Conservation (phyloP, 2,888 invertebrate species). For the Coecobrya sp. region DNA sequence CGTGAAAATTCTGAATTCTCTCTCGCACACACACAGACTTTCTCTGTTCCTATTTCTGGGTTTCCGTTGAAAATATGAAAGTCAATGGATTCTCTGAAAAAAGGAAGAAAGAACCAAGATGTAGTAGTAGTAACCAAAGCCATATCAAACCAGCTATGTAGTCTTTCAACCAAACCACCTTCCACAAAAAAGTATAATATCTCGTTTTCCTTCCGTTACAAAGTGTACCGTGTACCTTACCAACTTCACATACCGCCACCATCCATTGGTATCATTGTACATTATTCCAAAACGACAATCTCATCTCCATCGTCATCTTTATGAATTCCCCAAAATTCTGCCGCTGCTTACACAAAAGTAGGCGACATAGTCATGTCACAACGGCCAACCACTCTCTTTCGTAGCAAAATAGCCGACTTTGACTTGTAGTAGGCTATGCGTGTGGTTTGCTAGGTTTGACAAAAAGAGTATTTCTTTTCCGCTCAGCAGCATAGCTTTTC, state of each 20-base stretch:
- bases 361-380: background rate
- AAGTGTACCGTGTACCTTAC: background rate
- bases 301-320: constrained; percentile 42
- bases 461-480: constrained; percentile 13
- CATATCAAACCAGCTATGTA: constrained; percentile 17
- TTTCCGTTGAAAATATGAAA: constrained; percentile 30
- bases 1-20: constrained; percentile 33
- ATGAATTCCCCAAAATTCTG: background rate
- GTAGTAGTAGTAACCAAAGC: constrained; percentile 26
- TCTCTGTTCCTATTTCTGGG: background rate
- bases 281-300: constrained; percentile 35
- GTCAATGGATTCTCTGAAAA: constrained; percentile 41
- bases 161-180: constrained; percentile 1
- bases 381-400: background rate
- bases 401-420: background rate
- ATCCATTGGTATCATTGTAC: constrained; percentile 27
- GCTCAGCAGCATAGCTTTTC: background rate
- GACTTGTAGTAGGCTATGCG: background rate
- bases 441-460: constrained; percentile 17
- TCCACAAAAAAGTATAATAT: background rate
- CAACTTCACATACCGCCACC: no score
- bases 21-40: background rate
- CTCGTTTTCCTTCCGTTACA: constrained; percentile 27
- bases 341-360: background rate
- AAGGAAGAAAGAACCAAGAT: constrained; percentile 6